Evolutionary conservation across 2,113 vertebrate genomes (phyloP), one percentile per base, ranked within the genome.

Genomic region (Grallaria varia): DNA sequence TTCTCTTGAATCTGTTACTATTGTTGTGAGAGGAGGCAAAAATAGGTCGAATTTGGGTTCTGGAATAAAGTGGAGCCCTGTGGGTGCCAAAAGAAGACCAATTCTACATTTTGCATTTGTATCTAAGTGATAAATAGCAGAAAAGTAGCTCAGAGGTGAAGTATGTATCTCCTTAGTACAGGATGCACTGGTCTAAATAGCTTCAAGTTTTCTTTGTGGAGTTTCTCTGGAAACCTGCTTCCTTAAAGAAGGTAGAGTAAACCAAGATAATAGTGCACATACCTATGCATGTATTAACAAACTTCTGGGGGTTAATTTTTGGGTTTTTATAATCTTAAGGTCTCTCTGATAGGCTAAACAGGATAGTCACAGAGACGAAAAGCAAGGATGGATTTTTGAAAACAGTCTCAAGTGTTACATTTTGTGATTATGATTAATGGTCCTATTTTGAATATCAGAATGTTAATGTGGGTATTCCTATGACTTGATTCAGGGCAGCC

Each of bases 361-460:
- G 45, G 19, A 18, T 84, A 81, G 15, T 69, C 86, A 53, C 0
- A 49, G 55, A 84, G 23, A 55, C 28, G 40, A 58, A 90, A 81
- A 66, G 6, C 64, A 89, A 62, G 31, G 33, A 35, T 30, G 58
- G 39, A n/a, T 31, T 88, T 94, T 87, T 80, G 18, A 58, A 87
- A 74, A 33, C 39, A 35, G 56, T 59, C 22, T 79, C 23, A 59
- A 74, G 35, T 85, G 58, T 84, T 72, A n/a, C 23, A 28, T 91
- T 90, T 95, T 83, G 47, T 84, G 73, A 44, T 94, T 85, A 77
- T 42, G 25, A 73, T 82, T 86, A 89, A 58, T 44, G n/a, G 31
- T 58, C 56, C 25, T 40, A 8, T 78, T 89, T 95, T 88, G 56
- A 91, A 77, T 89, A 86, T 63, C 42, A 67, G 31, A 84, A 45